A percentile compares a stretch with the other conserved stretches of the same genome.
These are phyloP conservation scores for Magallana ariakensis DNA, from an alignment of 1,140 invertebrate genomes.

Conservation along the genomic window DNA sequence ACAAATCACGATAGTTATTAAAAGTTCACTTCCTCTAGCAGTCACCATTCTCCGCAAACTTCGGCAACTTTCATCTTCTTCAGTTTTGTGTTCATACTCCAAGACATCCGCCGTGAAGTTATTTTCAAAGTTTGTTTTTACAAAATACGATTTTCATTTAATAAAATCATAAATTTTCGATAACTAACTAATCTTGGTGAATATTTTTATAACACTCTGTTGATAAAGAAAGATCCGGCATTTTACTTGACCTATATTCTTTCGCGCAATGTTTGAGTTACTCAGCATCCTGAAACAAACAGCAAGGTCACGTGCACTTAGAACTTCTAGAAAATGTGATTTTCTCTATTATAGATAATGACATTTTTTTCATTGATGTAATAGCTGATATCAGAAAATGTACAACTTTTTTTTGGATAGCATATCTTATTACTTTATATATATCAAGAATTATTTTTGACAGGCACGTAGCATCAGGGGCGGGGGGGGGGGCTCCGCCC, in stretches of 20 bases:
- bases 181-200: background rate
- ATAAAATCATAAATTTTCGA: background rate
- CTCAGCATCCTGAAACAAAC: background rate
- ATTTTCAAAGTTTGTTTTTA: background rate
- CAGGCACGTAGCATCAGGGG: no score
- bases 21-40: background rate
- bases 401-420: no score
- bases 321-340: background rate
- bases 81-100: constrained; percentile 2
- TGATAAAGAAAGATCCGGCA: background rate
- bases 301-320: background rate
- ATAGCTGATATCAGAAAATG: background rate
- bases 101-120: background rate
- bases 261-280: background rate
- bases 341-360: no score
- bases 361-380: background rate
- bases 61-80: background rate
- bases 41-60: constrained; percentile 3
- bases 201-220: background rate
- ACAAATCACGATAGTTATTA: background rate
- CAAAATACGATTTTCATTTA: background rate
- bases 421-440: no score
- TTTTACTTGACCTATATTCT: background rate
- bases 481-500: no score
- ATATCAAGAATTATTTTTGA: no score